A percentile compares a stretch with the other conserved stretches of the same genome.
These are phyloP conservation scores for Hyppa rectilinea DNA, from an alignment of 2,888 invertebrate genomes.

Conservation along the genomic window DNA sequence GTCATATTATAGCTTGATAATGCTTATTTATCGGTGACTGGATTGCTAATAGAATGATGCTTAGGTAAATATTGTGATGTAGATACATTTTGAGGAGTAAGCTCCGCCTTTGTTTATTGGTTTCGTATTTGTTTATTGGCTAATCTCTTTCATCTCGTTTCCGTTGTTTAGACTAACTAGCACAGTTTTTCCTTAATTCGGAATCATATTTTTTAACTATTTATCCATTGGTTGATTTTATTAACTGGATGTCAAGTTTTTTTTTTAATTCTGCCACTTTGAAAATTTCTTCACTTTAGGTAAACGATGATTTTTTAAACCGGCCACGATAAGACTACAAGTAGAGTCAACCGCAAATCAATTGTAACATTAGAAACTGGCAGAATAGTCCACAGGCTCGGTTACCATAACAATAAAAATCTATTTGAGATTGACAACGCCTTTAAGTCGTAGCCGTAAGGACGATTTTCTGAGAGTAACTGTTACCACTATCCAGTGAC, in stretches of 20 bases:
- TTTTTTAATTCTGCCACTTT: neutral
- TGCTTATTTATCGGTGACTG: constrained; percentile 29
- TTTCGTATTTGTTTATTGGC: neutral
- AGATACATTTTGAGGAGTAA: neutral
- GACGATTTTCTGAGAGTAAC: too few relatives aligned
- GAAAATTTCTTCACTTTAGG: neutral
- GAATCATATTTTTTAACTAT: neutral
- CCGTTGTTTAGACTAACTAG: neutral
- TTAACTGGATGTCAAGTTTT: neutral
- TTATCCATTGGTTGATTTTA: neutral
- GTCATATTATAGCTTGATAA: constrained; percentile 28
- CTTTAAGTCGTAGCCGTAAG: too few relatives aligned
- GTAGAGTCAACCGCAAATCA: too few relatives aligned
- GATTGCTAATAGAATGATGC: constrained; percentile 5
- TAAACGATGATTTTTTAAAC: too few relatives aligned
- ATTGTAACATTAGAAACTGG: too few relatives aligned
- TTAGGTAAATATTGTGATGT: neutral
- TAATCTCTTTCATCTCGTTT: neutral
- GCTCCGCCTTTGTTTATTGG: neutral
- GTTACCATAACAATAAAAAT: too few relatives aligned
- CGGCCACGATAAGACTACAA: too few relatives aligned
- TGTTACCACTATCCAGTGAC: too few relatives aligned
- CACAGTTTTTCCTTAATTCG: neutral
- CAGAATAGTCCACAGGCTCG: too few relatives aligned
- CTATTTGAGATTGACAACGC: too few relatives aligned